Percentiles rank a stretch among this genome's conserved stretches.
Conservation (phyloP, 2,888 invertebrate species). For the Drosophila macrospina region DNA sequence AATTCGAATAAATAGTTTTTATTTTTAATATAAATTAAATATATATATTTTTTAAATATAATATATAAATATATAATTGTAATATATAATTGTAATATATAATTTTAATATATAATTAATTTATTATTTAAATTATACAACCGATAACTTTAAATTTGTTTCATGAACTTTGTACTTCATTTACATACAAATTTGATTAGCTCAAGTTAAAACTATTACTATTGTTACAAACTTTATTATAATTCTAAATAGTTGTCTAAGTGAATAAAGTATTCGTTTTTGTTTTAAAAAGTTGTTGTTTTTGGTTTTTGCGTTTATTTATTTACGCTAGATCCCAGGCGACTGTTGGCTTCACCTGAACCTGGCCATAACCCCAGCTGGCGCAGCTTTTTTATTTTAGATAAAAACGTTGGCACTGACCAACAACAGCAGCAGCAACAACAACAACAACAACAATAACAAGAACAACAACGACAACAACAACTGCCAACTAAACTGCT, state of each 20-base stretch:
- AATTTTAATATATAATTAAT: no score
- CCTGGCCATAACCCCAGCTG: slow-evolving; percentile 71
- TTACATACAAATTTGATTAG: no score
- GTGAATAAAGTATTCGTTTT: slow-evolving; percentile 43
- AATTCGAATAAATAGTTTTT: no score
- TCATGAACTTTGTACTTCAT: no score
- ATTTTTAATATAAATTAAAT: no score
- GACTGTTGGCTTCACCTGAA: slow-evolving; percentile 66
- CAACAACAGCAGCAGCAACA: slow-evolving; percentile 29
- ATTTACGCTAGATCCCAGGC: slow-evolving; percentile 69
- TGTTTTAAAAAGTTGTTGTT: slow-evolving; percentile 12
- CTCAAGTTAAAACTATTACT: no score
- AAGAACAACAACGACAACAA: slow-evolving; percentile 37
- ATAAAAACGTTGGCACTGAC: slow-evolving; percentile 53
- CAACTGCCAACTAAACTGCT: slow-evolving; percentile 70
- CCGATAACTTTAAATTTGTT: no score
- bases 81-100: no score
- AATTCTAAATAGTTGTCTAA: neutral
- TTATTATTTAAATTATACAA: no score
- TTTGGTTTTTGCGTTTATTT: slow-evolving; percentile 58
- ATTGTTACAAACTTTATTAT: no score
- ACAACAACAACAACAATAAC: slow-evolving; percentile 28
- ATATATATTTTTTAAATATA: no score
- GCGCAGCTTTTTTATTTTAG: slow-evolving; percentile 53
- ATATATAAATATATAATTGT: no score